A percentile compares a stretch with the other conserved stretches of the same genome.
phyloP scores from a whole-genome alignment of 2,888 invertebrate species.

The Lycocerus yunnanus region DNA sequence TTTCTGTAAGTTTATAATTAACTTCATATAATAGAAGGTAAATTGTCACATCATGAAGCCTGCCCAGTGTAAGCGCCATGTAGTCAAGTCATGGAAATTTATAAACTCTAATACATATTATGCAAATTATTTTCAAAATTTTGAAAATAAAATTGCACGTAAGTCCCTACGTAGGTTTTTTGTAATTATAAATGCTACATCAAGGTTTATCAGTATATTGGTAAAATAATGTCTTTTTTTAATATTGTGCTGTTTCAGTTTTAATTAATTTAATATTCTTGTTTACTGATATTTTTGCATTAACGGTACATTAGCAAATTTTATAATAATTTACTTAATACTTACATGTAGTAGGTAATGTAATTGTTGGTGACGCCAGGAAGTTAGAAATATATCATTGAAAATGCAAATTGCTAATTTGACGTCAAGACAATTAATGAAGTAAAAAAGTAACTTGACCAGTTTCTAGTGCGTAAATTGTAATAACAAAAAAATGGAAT shows the following conservation, averaged over 20 bases:
- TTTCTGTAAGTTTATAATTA: not conserved
- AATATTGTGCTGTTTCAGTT: no score
- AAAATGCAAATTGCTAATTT: constrained; percentile 21
- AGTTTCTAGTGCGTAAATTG: constrained; percentile 10
- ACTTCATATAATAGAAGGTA: not conserved
- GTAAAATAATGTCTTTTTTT: no score
- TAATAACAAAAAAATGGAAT: not conserved
- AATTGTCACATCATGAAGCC: not conserved
- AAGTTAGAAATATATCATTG: constrained; percentile 18
- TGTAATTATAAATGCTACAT: no score
- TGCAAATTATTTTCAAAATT: no score
- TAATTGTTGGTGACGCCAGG: constrained; percentile 30
- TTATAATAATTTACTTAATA: constrained; percentile 22
- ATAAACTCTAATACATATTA: no score
- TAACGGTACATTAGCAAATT: not conserved
- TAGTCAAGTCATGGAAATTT: not conserved
- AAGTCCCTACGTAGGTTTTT: no score
- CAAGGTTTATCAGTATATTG: no score
- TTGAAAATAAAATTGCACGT: no score
- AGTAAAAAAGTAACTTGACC: constrained; percentile 17
- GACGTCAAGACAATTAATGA: constrained; percentile 22
- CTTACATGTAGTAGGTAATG: constrained; percentile 22
- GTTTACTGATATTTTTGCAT: not conserved
- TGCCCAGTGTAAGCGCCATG: not conserved
- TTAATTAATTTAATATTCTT: not conserved